Conservation (phyloP, 2,888 invertebrate species). For the Tanytarsus gracilentus region DNA sequence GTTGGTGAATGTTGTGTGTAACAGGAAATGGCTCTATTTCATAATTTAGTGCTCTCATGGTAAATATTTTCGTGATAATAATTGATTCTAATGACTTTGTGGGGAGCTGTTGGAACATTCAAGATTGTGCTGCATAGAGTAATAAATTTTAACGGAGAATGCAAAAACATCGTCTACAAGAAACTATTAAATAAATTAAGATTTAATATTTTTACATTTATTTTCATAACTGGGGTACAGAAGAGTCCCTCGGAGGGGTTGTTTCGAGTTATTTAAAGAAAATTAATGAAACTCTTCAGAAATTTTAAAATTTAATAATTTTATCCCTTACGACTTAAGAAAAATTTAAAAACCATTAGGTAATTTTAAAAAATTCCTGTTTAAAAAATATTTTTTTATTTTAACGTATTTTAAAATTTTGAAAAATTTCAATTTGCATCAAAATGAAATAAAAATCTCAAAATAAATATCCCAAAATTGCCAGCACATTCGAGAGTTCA, state of each 20-base stretch:
- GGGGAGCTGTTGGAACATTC: neutral
- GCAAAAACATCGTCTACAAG: neutral
- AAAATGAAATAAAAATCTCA: slow-evolving; percentile 10
- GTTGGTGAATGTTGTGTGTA: too few relatives aligned
- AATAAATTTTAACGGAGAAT: neutral
- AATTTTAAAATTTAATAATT: too few relatives aligned
- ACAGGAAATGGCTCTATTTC: too few relatives aligned
- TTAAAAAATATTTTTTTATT: too few relatives aligned
- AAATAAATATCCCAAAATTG: neutral
- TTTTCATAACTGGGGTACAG: neutral
- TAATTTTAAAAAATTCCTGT: too few relatives aligned
- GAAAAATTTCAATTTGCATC: too few relatives aligned
- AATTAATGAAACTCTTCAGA: neutral
- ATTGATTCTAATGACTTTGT: slow-evolving; percentile 13
- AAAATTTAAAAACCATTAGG: too few relatives aligned
- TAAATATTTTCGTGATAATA: neutral
- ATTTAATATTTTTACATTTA: slow-evolving; percentile 5
- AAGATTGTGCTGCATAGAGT: slow-evolving; percentile 7
- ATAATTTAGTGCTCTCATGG: neutral
- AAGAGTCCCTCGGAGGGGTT: too few relatives aligned
- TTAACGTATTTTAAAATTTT: too few relatives aligned
- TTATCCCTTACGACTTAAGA: too few relatives aligned
- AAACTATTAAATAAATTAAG: slow-evolving; percentile 21
- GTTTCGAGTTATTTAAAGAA: neutral
- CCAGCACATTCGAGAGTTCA: neutral